phyloP scores from a whole-genome alignment of 1,140 invertebrate species.

The Dysdera silvatica region DNA sequence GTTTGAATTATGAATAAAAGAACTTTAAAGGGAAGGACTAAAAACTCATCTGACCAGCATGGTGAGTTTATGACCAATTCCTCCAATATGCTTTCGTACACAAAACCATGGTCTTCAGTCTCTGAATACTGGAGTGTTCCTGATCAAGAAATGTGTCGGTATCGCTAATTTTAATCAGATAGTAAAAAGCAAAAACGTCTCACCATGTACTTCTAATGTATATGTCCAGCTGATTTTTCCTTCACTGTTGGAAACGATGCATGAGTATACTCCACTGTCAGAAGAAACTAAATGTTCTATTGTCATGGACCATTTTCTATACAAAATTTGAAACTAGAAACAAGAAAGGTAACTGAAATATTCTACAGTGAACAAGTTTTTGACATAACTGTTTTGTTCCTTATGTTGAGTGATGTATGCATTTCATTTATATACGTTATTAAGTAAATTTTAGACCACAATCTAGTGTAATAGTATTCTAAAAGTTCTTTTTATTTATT shows the following conservation, averaged over 20 bases:
- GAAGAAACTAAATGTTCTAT: slow-evolving; percentile 13
- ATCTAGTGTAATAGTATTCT: too few relatives aligned
- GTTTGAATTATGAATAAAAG: too few relatives aligned
- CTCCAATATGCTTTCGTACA: background rate
- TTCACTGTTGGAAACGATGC: slow-evolving; percentile 34
- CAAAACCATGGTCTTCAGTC: background rate
- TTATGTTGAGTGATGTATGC: too few relatives aligned
- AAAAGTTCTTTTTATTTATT: too few relatives aligned
- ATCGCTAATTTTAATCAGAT: background rate
- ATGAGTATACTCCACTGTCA: slow-evolving; percentile 38
- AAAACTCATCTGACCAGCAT: background rate
- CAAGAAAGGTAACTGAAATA: too few relatives aligned
- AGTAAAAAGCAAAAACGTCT: background rate
- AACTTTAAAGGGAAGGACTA: slow-evolving; percentile 14
- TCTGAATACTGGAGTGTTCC: too few relatives aligned
- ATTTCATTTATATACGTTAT: too few relatives aligned
- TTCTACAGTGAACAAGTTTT: too few relatives aligned
- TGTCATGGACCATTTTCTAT: slow-evolving; percentile 7
- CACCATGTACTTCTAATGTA: slow-evolving; percentile 9
- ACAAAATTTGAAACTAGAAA: slow-evolving; percentile 22
- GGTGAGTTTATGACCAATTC: background rate
- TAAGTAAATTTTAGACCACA: too few relatives aligned
- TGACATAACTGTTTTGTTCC: too few relatives aligned
- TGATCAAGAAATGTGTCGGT: background rate
- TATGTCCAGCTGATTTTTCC: slow-evolving; percentile 30